A percentile compares a stretch with the other conserved stretches of the same genome.
phyloP scores from a whole-genome alignment of 2,888 invertebrate species.

The Cosmorhoe ocellata region DNA sequence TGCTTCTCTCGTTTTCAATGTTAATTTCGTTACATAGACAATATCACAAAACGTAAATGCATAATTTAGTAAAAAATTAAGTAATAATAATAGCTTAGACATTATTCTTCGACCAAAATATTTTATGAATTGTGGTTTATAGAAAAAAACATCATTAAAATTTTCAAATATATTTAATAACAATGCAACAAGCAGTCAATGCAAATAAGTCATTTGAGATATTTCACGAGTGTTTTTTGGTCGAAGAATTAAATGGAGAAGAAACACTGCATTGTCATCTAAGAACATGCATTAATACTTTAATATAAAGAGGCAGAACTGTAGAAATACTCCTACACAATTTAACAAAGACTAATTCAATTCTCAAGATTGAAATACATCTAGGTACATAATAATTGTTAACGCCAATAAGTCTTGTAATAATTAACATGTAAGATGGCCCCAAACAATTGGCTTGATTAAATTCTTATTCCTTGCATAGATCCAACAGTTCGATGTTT shows the following conservation, averaged over 20 bases:
- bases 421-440: conserved; percentile 16
- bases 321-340: conserved; percentile 22
- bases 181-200: not conserved
- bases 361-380: conserved; percentile 14
- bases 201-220: too few species aligned
- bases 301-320: conserved; percentile 29
- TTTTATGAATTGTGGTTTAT: not conserved
- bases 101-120: conserved; percentile 14
- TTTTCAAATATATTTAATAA: not conserved
- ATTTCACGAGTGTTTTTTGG: not conserved
- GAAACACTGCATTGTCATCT: conserved; percentile 12
- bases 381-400: conserved; percentile 2
- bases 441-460: conserved; percentile 19
- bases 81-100: too few species aligned
- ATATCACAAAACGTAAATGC: conserved; percentile 61
- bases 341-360: conserved; percentile 33
- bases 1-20: conserved; percentile 34
- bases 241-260: conserved; percentile 11
- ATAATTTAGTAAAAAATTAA: conserved; percentile 28
- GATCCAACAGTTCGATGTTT: not conserved
- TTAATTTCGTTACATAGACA: conserved; percentile 25
- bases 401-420: conserved; percentile 22
- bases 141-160: too few species aligned
- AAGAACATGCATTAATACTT: conserved; percentile 21
- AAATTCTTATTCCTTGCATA: conserved; percentile 5